Conservation (phyloP, 2,797 vertebrate genomes). For the Spea hammondii region DNA sequence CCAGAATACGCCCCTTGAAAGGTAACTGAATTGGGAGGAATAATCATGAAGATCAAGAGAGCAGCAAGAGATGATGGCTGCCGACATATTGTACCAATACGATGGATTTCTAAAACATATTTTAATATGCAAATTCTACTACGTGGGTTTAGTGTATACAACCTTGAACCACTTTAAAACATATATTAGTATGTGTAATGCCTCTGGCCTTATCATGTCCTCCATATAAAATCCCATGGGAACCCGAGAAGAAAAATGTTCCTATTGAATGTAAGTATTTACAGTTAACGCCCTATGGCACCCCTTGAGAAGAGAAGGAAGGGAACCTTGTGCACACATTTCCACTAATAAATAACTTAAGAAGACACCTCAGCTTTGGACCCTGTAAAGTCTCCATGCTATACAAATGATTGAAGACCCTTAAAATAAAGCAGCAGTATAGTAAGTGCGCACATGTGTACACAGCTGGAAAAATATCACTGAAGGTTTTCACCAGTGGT, state of each 20-base stretch:
- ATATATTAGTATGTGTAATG: no score
- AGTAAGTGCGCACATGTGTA: not conserved
- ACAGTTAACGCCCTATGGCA: not conserved
- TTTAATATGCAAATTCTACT: no score
- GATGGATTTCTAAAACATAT: no score
- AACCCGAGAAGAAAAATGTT: not conserved
- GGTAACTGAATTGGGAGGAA: no score
- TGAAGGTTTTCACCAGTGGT: not conserved
- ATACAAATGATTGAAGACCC: not conserved
- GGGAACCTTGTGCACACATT: not conserved
- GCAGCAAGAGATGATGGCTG: no score
- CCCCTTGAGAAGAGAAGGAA: not conserved
- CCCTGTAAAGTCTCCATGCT: not conserved
- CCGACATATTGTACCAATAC: no score
- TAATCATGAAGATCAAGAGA: no score
- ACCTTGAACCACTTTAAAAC: no score
- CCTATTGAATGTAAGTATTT: not conserved
- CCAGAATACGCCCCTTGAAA: no score
- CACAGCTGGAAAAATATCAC: slow-evolving; percentile 5
- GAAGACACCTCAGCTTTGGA: not conserved
- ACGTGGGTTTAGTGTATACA: no score
- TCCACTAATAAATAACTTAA: not conserved
- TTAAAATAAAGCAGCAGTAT: not conserved
- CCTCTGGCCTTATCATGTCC: no score
- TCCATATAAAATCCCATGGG: no score